Percentiles rank a stretch among this genome's conserved stretches.
phyloP scores from a whole-genome alignment of 2,113 vertebrate species.

The Toxostoma redivivum region DNA sequence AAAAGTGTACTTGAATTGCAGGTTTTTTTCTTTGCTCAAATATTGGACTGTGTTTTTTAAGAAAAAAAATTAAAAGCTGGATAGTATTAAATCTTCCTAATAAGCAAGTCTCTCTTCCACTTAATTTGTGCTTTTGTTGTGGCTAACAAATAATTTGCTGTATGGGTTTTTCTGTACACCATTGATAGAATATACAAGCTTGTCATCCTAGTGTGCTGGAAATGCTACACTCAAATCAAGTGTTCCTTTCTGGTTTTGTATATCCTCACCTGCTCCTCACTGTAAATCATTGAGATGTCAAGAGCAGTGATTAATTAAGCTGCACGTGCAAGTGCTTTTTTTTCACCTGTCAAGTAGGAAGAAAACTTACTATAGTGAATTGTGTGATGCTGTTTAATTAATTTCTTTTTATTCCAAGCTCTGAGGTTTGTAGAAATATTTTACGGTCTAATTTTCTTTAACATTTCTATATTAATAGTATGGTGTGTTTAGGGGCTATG shows the following conservation, averaged over 20 bases:
- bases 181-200: conserved; percentile 84
- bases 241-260: conserved; percentile 81
- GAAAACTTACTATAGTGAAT: conserved; percentile 66
- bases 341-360: conserved; percentile 87
- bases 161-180: conserved; percentile 53
- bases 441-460: conserved; percentile 47
- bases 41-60: not conserved
- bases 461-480: not conserved
- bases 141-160: conserved; percentile 62
- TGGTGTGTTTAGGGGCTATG: not conserved
- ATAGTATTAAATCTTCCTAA: conserved; percentile 59
- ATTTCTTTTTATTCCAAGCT: conserved; percentile 49
- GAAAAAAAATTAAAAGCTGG: not conserved
- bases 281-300: conserved; percentile 90
- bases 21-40: not conserved
- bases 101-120: conserved; percentile 49
- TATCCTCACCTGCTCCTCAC: conserved; percentile 95
- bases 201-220: conserved; percentile 78
- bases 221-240: conserved; percentile 74
- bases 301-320: conserved; percentile 87
- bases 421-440: conserved; percentile 53
- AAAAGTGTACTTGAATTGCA: not conserved
- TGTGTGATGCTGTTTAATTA: conserved; percentile 58
- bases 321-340: conserved; percentile 87
- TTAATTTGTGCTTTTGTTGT: conserved; percentile 64